A percentile compares a stretch with the other conserved stretches of the same genome.
phyloP scores from a whole-genome alignment of 2,797 vertebrate genomes.

The Cuniculus paca region DNA sequence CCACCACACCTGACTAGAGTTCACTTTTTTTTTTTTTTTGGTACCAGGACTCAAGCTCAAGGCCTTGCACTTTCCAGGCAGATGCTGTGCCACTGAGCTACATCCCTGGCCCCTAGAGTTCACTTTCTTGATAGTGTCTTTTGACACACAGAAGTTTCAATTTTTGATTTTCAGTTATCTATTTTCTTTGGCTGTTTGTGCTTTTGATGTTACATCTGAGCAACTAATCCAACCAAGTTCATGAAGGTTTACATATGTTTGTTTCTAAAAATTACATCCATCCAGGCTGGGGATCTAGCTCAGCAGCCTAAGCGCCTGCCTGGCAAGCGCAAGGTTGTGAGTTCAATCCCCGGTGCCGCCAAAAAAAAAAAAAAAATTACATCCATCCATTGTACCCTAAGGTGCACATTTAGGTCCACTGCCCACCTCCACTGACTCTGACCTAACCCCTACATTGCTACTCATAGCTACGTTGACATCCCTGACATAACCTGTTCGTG shows the following conservation, averaged over 20 bases:
- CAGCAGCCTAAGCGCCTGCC: too few relatives aligned
- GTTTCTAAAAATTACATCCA: background rate
- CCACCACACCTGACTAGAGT: background rate
- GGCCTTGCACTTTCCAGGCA: too few relatives aligned
- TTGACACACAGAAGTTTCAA: background rate
- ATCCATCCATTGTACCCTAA: too few relatives aligned
- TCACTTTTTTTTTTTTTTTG: too few relatives aligned
- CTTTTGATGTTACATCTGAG: background rate
- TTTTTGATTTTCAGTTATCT: background rate
- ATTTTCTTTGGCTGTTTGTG: background rate
- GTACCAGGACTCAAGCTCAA: too few relatives aligned
- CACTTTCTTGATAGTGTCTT: background rate
- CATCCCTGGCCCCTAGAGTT: too few relatives aligned
- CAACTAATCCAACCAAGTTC: background rate
- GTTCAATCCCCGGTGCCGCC: too few relatives aligned
- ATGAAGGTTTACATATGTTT: background rate
- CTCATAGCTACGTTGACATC: background rate
- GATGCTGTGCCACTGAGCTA: too few relatives aligned
- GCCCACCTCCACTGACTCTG: background rate
- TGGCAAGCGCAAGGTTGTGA: too few relatives aligned
- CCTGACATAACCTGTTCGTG: background rate
- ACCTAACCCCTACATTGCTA: fast-evolving
- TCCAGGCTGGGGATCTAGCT: too few relatives aligned
- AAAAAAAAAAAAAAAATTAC: too few relatives aligned
- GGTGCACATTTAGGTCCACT: background rate